A percentile compares a stretch with the other conserved stretches of the same genome.
Conservation (phyloP, 2,113 vertebrate species). For the Hippolais icterina region DNA sequence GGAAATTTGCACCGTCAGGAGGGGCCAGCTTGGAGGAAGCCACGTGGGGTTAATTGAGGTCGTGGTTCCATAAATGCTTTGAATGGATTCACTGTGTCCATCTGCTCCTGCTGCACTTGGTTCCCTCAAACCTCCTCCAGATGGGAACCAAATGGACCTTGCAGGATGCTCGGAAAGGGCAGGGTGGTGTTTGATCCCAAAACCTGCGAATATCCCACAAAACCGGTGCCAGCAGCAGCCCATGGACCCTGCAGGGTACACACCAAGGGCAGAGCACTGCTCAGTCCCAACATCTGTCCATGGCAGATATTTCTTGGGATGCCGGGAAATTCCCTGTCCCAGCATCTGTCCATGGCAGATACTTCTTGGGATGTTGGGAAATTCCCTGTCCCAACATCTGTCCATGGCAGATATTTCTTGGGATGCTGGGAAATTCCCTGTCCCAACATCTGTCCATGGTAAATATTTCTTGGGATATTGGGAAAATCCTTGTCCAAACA, state of each 20-base stretch:
- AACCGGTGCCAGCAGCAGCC: fast-evolving
- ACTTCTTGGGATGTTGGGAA: no score
- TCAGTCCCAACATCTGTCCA: not conserved
- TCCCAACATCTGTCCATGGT: not conserved
- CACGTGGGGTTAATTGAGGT: not conserved
- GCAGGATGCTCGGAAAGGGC: not conserved
- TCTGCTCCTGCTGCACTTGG: fast-evolving
- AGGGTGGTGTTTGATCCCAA: not conserved
- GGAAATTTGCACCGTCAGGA: not conserved
- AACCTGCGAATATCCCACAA: not conserved
- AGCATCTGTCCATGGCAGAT: no score
- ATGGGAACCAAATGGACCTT: not conserved
- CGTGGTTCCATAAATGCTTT: not conserved
- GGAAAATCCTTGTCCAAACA: not conserved
- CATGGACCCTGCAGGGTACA: not conserved
- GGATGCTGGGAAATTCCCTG: no score
- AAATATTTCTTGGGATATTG: no score
- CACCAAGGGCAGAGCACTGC: not conserved
- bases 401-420: no score
- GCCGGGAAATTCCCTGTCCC: not conserved
- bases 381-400: no score
- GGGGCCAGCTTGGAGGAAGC: not conserved
- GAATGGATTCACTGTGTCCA: fast-evolving
- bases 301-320: not conserved
- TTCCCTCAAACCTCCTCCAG: not conserved